phyloP scores from a whole-genome alignment of 2,888 invertebrate species.

The Xylota segnis region DNA sequence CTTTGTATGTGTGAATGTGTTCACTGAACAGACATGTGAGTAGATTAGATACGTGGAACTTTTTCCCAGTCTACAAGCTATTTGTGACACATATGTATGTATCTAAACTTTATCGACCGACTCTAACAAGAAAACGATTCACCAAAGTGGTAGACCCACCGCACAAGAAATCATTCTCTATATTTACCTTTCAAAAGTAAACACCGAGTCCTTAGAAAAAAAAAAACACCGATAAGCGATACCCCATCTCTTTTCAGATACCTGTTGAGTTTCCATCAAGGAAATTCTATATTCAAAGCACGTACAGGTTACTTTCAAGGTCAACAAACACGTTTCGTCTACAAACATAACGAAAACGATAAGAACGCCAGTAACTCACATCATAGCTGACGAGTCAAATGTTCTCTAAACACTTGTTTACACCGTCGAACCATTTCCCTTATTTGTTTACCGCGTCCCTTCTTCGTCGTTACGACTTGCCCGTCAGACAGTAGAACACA shows the following conservation, averaged over 20 bases:
- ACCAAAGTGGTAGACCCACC: background rate
- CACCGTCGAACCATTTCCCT: slow-evolving; percentile 20
- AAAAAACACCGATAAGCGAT: slow-evolving; percentile 23
- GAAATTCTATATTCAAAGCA: slow-evolving; percentile 43
- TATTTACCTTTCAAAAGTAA: slow-evolving; percentile 3
- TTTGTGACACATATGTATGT: too few relatives aligned
- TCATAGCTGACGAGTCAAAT: slow-evolving; percentile 18
- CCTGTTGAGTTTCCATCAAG: slow-evolving; percentile 53
- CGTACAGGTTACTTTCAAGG: slow-evolving; percentile 70
- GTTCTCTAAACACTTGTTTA: slow-evolving; percentile 65
- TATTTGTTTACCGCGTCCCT: slow-evolving; percentile 62
- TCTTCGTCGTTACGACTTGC: slow-evolving; percentile 1
- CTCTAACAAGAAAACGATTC: background rate
- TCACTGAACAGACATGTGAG: too few relatives aligned
- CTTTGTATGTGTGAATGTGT: too few relatives aligned
- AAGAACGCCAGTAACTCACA: slow-evolving; percentile 25
- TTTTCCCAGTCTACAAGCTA: too few relatives aligned
- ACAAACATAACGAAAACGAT: slow-evolving; percentile 4
- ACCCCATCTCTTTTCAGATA: slow-evolving; percentile 13
- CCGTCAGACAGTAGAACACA: slow-evolving; percentile 21
- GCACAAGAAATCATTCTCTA: background rate
- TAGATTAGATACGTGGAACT: too few relatives aligned
- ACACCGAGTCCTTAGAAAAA: slow-evolving; percentile 10
- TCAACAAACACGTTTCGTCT: slow-evolving; percentile 55
- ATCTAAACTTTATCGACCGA: background rate